Evolutionary conservation across 2,797 vertebrate genomes (phyloP).

Genomic region (Nyctalus aviator): DNA sequence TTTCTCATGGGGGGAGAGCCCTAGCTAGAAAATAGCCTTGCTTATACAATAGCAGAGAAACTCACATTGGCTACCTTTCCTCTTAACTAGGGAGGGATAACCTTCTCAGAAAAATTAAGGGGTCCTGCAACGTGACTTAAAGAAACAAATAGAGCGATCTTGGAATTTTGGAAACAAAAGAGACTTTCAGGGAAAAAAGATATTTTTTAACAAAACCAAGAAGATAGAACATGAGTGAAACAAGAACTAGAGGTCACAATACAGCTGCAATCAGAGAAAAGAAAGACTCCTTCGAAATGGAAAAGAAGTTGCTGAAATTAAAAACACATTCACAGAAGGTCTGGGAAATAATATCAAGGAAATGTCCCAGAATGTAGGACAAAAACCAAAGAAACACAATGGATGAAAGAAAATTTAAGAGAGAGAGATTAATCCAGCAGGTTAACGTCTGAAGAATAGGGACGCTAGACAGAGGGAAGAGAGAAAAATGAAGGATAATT

Average conservation of each 20-base stretch:
- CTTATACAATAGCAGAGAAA: conserved; percentile 23
- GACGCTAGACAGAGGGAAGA: not conserved
- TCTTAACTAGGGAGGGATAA: conserved; percentile 53
- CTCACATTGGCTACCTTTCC: not conserved
- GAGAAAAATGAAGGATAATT: conserved; percentile 22
- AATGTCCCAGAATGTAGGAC: not conserved
- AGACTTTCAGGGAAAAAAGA: conserved; percentile 36
- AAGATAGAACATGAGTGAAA: conserved; percentile 45
- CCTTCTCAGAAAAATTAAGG: conserved; percentile 44
- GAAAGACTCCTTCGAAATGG: conserved; percentile 29
- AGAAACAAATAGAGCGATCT: conserved; percentile 41
- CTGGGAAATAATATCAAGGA: conserved; percentile 36
- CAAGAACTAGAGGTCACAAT: conserved; percentile 20
- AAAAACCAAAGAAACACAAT: conserved; percentile 41
- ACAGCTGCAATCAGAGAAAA: conserved; percentile 26
- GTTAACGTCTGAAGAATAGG: conserved; percentile 18
- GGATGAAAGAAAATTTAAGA: conserved; percentile 55
- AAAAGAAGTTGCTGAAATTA: conserved; percentile 55
- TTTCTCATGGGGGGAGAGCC: conserved; percentile 3
- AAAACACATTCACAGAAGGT: not conserved
- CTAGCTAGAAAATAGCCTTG: conserved; percentile 35
- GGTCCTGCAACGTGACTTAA: conserved; percentile 27
- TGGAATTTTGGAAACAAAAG: conserved; percentile 41
- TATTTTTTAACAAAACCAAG: conserved; percentile 14
- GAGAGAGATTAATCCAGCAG: not conserved